Evolutionary conservation across 2,113 vertebrate species (phyloP).

Genomic region (Cynoglossus semilaevis): DNA sequence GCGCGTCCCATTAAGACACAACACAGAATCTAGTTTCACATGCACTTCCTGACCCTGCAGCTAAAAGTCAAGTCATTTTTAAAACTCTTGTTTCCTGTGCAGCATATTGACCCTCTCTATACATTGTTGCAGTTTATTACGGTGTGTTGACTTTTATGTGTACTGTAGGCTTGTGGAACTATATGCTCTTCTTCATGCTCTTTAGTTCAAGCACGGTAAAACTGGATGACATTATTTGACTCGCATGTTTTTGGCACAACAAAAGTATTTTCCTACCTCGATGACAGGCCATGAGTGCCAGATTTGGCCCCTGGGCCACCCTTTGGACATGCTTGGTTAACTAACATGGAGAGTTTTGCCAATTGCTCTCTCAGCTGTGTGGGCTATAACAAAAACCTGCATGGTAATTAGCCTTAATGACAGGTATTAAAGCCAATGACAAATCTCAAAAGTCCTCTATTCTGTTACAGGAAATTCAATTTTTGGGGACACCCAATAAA

Average conservation of each 20-base stretch:
- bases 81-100: conserved; percentile 12
- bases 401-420: conserved; percentile 8
- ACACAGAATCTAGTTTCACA: conserved; percentile 13
- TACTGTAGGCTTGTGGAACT: neutral
- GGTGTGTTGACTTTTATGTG: neutral
- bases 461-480: conserved; percentile 47
- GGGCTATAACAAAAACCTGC: conserved; percentile 36
- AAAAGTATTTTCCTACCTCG: neutral
- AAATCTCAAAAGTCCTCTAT: conserved; percentile 38
- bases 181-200: too few species aligned
- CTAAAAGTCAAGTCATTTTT: conserved; percentile 30
- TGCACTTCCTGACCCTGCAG: conserved; percentile 22
- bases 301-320: too few species aligned
- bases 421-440: conserved; percentile 22
- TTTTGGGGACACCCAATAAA: conserved; percentile 42
- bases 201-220: too few species aligned
- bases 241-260: too few species aligned
- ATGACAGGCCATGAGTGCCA: too few species aligned
- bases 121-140: neutral
- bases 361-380: conserved; percentile 15
- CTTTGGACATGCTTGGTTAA: too few species aligned
- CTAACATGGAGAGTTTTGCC: neutral
- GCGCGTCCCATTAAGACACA: conserved; percentile 15
- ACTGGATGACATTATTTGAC: too few species aligned
- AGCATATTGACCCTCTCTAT: conserved; percentile 5